These are phyloP conservation scores for Agriopis leucophaearia DNA, from an alignment of 2,888 invertebrate genomes.

Conservation along the genomic window DNA sequence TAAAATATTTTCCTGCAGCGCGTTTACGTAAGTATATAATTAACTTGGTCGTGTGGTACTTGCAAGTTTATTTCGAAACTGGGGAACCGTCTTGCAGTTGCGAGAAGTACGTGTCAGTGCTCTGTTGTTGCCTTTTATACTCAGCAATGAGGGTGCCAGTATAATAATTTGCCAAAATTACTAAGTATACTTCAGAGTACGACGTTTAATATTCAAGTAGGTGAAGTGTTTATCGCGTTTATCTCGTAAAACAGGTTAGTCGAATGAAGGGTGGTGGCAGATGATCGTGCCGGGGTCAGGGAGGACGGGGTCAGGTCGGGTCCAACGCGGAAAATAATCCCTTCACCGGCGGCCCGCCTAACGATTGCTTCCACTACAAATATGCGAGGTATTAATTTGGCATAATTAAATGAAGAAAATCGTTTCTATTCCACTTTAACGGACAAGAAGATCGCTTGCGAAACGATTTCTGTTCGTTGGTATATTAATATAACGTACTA, in stretches of 20 bases:
- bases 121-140: slow-evolving; percentile 54
- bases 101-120: slow-evolving; percentile 55
- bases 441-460: slow-evolving; percentile 5
- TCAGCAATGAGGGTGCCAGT: slow-evolving; percentile 56
- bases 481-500: background rate
- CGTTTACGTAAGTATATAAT: slow-evolving; percentile 41
- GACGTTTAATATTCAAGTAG: slow-evolving; percentile 67
- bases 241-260: slow-evolving; percentile 77
- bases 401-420: slow-evolving; percentile 65
- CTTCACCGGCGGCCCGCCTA: slow-evolving; percentile 59
- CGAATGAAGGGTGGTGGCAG: slow-evolving; percentile 73
- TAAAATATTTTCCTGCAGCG: slow-evolving; percentile 25
- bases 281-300: slow-evolving; percentile 76
- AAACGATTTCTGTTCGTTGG: background rate
- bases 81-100: slow-evolving; percentile 57
- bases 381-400: slow-evolving; percentile 53
- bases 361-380: slow-evolving; percentile 58
- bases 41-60: slow-evolving; percentile 44
- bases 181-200: slow-evolving; percentile 59
- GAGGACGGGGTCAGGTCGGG: slow-evolving; percentile 76
- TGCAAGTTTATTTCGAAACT: slow-evolving; percentile 56
- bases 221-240: slow-evolving; percentile 70
- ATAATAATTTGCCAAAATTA: slow-evolving; percentile 64
- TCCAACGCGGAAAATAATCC: slow-evolving; percentile 73
- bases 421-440: slow-evolving; percentile 40